Evolutionary conservation across 2,888 invertebrate genomes (phyloP).

Genomic region (Rhodophaea formosa): DNA sequence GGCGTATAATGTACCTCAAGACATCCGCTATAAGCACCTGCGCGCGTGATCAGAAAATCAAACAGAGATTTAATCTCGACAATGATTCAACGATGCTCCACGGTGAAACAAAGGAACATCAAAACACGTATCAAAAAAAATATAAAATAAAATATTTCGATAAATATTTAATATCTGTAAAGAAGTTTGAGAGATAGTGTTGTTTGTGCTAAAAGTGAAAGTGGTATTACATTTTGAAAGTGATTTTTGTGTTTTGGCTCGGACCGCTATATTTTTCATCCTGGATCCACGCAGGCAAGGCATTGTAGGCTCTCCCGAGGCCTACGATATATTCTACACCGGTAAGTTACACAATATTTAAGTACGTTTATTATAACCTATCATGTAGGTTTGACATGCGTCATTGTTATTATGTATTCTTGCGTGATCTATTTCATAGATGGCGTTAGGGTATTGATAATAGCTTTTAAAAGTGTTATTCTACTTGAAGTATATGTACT

Average conservation of each 20-base stretch:
- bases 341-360: slow-evolving; percentile 37
- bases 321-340: slow-evolving; percentile 32
- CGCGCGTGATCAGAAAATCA: slow-evolving; percentile 64
- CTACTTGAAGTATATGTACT: too few species aligned
- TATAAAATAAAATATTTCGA: slow-evolving; percentile 26
- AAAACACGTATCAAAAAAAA: slow-evolving; percentile 17
- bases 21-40: slow-evolving; percentile 40
- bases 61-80: slow-evolving; percentile 56
- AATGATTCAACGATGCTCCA: slow-evolving; percentile 34
- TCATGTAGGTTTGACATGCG: not conserved
- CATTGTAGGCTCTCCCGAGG: slow-evolving; percentile 47
- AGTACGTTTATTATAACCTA: not conserved
- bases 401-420: not conserved
- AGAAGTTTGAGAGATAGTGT: not conserved
- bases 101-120: slow-evolving; percentile 29
- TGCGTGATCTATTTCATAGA: slow-evolving; percentile 43
- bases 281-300: slow-evolving; percentile 62
- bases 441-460: slow-evolving; percentile 37
- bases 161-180: not conserved
- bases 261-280: slow-evolving; percentile 33
- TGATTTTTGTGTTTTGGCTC: slow-evolving; percentile 28
- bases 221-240: slow-evolving; percentile 19
- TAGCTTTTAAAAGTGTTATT: too few species aligned
- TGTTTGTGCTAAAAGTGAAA: slow-evolving; percentile 30
- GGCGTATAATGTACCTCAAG: not conserved